These are phyloP conservation scores for Sylvilagus bachmani DNA, from an alignment of 2,113 vertebrate genomes.

Conservation along the genomic window DNA sequence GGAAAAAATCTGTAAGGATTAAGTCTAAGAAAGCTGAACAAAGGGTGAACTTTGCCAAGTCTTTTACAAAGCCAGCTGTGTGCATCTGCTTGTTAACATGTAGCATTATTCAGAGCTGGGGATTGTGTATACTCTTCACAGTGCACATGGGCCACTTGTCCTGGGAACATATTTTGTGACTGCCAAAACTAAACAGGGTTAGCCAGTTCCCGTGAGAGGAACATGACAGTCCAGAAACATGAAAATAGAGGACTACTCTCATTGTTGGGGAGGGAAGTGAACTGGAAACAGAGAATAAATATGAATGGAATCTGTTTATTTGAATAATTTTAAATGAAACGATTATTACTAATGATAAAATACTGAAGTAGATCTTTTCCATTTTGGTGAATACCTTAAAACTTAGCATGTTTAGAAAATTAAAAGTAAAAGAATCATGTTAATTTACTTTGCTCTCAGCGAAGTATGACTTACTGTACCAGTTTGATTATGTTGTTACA, in stretches of 20 bases:
- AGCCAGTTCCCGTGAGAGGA: slow-evolving; percentile 65
- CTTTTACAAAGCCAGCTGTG: slow-evolving; percentile 73
- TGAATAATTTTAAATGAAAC: background rate
- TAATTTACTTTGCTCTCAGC: background rate
- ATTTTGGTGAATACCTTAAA: background rate
- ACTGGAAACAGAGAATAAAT: background rate
- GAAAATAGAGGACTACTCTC: slow-evolving; percentile 41
- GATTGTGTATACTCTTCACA: slow-evolving; percentile 29
- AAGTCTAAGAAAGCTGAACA: slow-evolving; percentile 50
- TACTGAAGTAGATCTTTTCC: background rate
- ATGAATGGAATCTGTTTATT: background rate
- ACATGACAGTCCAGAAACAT: slow-evolving; percentile 26
- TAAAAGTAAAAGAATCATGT: background rate
- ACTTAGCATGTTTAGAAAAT: background rate
- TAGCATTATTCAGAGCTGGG: slow-evolving; percentile 63
- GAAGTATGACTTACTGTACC: background rate
- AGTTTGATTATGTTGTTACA: background rate
- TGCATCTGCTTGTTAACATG: slow-evolving; percentile 71
- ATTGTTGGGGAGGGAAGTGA: slow-evolving; percentile 5
- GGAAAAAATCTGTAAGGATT: slow-evolving; percentile 63
- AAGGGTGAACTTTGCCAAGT: slow-evolving; percentile 61
- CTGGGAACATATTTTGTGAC: slow-evolving; percentile 71
- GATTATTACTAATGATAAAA: slow-evolving; percentile 11
- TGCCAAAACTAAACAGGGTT: slow-evolving; percentile 60
- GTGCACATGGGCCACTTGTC: slow-evolving; percentile 51